phyloP scores from a whole-genome alignment of 2,888 invertebrate genomes.

The Agrilus cyanescens region DNA sequence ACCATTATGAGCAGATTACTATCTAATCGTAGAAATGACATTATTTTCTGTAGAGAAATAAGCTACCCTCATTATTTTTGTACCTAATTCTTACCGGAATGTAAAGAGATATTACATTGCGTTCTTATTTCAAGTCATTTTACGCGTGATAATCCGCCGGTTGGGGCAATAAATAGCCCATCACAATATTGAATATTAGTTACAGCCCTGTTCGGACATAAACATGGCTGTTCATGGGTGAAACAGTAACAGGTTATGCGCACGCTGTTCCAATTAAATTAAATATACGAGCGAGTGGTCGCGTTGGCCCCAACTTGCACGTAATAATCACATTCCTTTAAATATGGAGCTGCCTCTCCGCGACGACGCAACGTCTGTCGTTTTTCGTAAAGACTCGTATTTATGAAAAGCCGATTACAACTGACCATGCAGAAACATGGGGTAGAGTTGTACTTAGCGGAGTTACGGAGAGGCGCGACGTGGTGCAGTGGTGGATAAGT shows the following conservation, averaged over 20 bases:
- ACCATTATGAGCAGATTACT: too few species aligned
- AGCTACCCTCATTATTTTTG: too few species aligned
- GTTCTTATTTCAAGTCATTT: constrained; percentile 10
- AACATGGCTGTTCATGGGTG: constrained; percentile 28
- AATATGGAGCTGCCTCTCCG: constrained; percentile 2
- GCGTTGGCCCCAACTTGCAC: constrained; percentile 15
- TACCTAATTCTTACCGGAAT: too few species aligned
- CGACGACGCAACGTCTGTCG: neutral
- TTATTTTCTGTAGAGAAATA: too few species aligned
- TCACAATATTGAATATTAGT: constrained; percentile 34
- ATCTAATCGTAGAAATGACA: too few species aligned
- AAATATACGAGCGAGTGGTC: constrained; percentile 28
- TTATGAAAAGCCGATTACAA: neutral
- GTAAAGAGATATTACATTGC: too few species aligned
- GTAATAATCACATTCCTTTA: constrained; percentile 7
- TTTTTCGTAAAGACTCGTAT: constrained; percentile 1
- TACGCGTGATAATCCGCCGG: constrained; percentile 24
- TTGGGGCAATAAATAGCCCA: constrained; percentile 29
- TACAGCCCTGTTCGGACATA: constrained; percentile 27
- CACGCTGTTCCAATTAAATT: constrained; percentile 33
- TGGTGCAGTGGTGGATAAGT: too few species aligned
- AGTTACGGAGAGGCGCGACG: too few species aligned
- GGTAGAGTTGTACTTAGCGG: too few species aligned
- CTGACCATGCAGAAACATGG: too few species aligned
- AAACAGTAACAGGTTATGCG: constrained; percentile 28